These are phyloP conservation scores for Labroides dimidiatus DNA, from an alignment of 2,797 vertebrate genomes.

Conservation along the genomic window DNA sequence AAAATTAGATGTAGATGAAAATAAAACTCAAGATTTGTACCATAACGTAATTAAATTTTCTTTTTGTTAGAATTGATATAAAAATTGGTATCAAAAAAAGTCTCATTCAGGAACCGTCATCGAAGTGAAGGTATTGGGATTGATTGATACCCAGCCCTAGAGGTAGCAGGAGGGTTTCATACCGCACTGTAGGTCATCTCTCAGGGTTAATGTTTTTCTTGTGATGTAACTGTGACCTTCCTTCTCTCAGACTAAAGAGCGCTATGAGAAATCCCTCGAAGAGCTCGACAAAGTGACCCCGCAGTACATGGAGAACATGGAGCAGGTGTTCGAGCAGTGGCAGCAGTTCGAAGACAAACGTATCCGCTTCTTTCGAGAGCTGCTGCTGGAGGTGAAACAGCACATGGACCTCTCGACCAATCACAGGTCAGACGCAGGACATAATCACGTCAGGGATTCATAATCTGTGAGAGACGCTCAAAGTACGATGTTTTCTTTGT, in stretches of 20 bases:
- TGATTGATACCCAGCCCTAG: too few species aligned
- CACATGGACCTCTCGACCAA: conserved; percentile 95
- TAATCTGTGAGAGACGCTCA: conserved; percentile 53
- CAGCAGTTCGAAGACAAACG: conserved; percentile 98
- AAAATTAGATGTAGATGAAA: too few species aligned
- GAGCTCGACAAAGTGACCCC: conserved; percentile 93
- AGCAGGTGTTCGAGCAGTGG: conserved; percentile 97
- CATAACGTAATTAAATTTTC: too few species aligned
- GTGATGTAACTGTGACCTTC: neutral
- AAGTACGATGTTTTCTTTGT: conserved; percentile 1
- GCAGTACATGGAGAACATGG: conserved; percentile 99
- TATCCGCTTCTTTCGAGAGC: conserved; percentile 91
- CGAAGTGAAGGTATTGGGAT: too few species aligned
- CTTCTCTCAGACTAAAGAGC: conserved; percentile 89
- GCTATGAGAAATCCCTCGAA: conserved; percentile 93
- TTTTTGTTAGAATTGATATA: too few species aligned
- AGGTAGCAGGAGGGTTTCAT: neutral
- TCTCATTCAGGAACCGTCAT: too few species aligned
- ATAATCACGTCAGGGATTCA: neutral
- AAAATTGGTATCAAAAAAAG: too few species aligned
- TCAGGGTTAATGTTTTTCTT: neutral
- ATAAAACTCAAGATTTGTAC: too few species aligned
- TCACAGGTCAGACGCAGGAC: conserved; percentile 84
- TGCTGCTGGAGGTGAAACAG: conserved; percentile 92
- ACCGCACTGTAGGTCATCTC: too few species aligned